Conservation (phyloP, 1,140 invertebrate species). For the Leucophenga varia region DNA sequence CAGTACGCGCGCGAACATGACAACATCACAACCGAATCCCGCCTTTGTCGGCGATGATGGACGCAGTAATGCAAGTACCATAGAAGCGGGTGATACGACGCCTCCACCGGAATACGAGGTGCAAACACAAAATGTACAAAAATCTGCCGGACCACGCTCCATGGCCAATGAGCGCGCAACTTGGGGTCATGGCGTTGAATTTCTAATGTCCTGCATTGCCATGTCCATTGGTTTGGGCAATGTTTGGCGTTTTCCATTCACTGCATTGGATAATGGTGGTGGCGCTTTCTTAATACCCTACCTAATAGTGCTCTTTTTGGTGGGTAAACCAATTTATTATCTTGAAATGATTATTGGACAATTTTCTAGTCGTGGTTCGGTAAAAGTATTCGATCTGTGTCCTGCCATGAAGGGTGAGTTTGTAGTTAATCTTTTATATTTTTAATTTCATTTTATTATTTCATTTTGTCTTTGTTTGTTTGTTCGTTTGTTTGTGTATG, state of each 20-base stretch:
- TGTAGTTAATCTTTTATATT: too few relatives aligned
- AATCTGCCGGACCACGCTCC: neutral
- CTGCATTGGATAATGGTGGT: conserved; percentile 77
- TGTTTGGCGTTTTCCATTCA: conserved; percentile 81
- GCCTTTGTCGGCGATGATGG: conserved; percentile 49
- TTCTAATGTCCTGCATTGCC: conserved; percentile 79
- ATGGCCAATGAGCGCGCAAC: conserved; percentile 59
- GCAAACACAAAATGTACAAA: conserved; percentile 16
- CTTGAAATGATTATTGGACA: conserved; percentile 79
- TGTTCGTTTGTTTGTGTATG: too few relatives aligned
- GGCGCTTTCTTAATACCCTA: conserved; percentile 80
- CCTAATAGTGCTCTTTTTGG: conserved; percentile 72
- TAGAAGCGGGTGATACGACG: conserved; percentile 1
- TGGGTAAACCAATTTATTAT: conserved; percentile 83
- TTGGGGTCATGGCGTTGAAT: conserved; percentile 78
- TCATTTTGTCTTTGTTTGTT: too few relatives aligned
- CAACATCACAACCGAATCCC: conserved; percentile 34
- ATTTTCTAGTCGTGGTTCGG: conserved; percentile 68
- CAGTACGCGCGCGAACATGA: conserved; percentile 35
- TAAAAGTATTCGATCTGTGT: conserved; percentile 62
- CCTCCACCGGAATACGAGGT: neutral
- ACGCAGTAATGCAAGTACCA: conserved; percentile 37
- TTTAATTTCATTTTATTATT: too few relatives aligned
- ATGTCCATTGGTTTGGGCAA: conserved; percentile 87
- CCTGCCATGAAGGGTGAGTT: conserved; percentile 64